Conservation (phyloP, 2,888 invertebrate genomes). For the Gymnocheta viridis region DNA sequence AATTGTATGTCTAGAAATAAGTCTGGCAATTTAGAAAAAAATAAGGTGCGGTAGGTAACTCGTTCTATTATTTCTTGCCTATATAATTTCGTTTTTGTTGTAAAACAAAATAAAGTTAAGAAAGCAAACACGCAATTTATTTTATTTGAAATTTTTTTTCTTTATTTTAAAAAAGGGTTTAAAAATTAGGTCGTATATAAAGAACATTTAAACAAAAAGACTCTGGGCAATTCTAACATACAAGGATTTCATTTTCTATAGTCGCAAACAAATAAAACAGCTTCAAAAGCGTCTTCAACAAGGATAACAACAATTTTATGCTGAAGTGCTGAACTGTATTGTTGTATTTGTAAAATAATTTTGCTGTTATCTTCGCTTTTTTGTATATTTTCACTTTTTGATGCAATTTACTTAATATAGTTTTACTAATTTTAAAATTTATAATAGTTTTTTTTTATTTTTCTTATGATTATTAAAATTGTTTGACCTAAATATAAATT, state of each 20-base stretch:
- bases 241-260: neutral
- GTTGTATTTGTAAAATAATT: neutral
- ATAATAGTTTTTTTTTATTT: neutral
- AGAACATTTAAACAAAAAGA: neutral
- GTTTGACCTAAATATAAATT: slow-evolving; percentile 45
- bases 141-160: neutral
- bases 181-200: slow-evolving; percentile 54
- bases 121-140: neutral
- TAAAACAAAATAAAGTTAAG: neutral
- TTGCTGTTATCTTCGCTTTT: too few relatives aligned
- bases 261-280: slow-evolving; percentile 2
- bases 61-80: slow-evolving; percentile 19
- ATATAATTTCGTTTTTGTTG: slow-evolving; percentile 12
- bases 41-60: slow-evolving; percentile 58
- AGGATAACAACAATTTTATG: neutral
- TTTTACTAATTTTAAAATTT: too few relatives aligned
- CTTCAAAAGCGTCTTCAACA: slow-evolving; percentile 22
- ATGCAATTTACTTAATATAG: too few relatives aligned
- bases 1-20: slow-evolving; percentile 44
- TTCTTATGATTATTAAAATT: neutral
- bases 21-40: slow-evolving; percentile 54
- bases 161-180: slow-evolving; percentile 41
- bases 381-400: too few relatives aligned
- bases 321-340: neutral
- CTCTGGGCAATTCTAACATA: neutral